A percentile compares a stretch with the other conserved stretches of the same genome.
Conservation (phyloP, 2,113 vertebrate genomes). For the Athene noctua region DNA sequence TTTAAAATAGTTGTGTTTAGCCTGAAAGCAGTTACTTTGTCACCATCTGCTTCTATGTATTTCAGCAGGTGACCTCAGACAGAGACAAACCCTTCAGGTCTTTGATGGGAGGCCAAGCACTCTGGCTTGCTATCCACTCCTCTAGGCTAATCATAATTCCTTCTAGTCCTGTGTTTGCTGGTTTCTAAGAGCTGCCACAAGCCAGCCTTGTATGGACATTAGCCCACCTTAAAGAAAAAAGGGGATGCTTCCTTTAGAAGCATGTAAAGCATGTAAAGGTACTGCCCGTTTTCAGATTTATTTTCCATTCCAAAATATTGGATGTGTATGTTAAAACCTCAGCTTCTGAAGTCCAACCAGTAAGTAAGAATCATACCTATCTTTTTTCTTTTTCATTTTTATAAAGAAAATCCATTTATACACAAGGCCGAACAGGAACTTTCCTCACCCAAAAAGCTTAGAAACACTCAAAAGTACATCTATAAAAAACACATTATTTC, state of each 20-base stretch:
- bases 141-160: neutral
- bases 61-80: neutral
- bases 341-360: neutral
- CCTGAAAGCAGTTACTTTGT: neutral
- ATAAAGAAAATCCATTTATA: neutral
- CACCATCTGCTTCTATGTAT: neutral
- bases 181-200: neutral
- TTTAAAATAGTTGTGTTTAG: neutral
- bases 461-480: neutral
- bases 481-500: neutral
- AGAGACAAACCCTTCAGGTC: neutral
- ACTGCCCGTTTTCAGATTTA: neutral
- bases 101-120: neutral
- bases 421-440: neutral
- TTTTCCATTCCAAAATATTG: neutral
- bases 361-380: neutral
- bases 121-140: neutral
- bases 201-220: neutral
- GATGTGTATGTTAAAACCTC: neutral
- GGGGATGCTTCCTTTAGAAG: neutral
- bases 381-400: neutral
- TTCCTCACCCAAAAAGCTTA: neutral
- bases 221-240: neutral
- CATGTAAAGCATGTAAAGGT: neutral
- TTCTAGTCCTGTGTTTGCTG: neutral